phyloP scores from a whole-genome alignment of 1,140 invertebrate species.

The Drosophila azteca region DNA sequence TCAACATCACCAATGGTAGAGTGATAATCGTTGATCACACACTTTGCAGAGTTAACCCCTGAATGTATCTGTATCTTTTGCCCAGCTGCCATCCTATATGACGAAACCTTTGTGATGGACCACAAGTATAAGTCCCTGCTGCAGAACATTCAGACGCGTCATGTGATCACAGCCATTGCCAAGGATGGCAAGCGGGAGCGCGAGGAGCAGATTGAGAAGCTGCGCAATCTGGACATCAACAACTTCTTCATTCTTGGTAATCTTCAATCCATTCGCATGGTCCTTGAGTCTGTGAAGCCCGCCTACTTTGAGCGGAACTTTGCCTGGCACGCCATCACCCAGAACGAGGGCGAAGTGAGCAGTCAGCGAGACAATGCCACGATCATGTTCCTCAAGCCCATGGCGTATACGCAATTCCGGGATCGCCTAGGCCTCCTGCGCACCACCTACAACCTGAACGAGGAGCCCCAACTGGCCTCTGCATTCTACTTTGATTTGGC shows the following conservation, averaged over 20 bases:
- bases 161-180: slow-evolving; percentile 90
- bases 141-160: slow-evolving; percentile 93
- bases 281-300: slow-evolving; percentile 85
- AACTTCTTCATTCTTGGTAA: slow-evolving; percentile 93
- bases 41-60: neutral
- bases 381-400: slow-evolving; percentile 88
- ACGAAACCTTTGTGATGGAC: slow-evolving; percentile 94
- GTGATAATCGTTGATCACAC: neutral
- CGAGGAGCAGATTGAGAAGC: slow-evolving; percentile 87
- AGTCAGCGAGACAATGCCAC: slow-evolving; percentile 89
- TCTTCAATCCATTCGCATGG: slow-evolving; percentile 88
- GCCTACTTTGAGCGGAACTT: slow-evolving; percentile 85
- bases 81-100: slow-evolving; percentile 92
- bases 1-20: slow-evolving; percentile 92
- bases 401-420: slow-evolving; percentile 86
- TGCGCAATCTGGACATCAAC: slow-evolving; percentile 92
- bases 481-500: slow-evolving; percentile 95
- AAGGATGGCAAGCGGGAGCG: slow-evolving; percentile 85
- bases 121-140: slow-evolving; percentile 95
- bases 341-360: slow-evolving; percentile 88
- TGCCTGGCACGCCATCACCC: slow-evolving; percentile 88
- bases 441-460: slow-evolving; percentile 88
- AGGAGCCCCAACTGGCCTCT: slow-evolving; percentile 89
- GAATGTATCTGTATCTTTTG: neutral
- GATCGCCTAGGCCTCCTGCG: slow-evolving; percentile 88